phyloP scores from a whole-genome alignment of 1,140 invertebrate species.

The Mercenaria mercenaria region DNA sequence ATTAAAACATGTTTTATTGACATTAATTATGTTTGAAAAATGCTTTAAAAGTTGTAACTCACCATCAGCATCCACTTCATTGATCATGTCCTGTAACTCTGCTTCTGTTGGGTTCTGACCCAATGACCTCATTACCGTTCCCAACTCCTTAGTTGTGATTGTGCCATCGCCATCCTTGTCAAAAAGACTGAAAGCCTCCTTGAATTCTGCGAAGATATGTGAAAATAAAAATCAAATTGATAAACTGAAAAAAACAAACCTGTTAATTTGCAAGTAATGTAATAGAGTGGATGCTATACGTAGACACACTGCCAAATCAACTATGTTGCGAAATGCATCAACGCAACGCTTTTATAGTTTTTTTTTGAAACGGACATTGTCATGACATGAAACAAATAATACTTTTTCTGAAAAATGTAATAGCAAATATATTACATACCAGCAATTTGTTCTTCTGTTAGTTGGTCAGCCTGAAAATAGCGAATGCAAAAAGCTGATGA shows the following conservation, averaged over 20 bases:
- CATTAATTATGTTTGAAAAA: no score
- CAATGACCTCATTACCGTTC: constrained; percentile 85
- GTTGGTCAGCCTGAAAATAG: background rate
- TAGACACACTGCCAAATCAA: no score
- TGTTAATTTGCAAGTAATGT: background rate
- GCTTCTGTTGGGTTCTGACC: constrained; percentile 95
- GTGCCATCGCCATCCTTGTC: no score
- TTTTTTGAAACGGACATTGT: no score
- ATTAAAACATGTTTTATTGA: no score
- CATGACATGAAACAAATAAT: no score
- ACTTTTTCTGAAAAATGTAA: no score
- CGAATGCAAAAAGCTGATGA: background rate
- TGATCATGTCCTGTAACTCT: constrained; percentile 88
- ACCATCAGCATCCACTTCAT: constrained; percentile 46
- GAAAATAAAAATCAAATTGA: constrained; percentile 93
- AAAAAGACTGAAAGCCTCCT: background rate
- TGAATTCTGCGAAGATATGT: background rate
- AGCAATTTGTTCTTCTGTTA: constrained; percentile 82
- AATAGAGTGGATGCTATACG: no score
- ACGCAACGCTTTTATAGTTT: no score
- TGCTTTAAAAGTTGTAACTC: background rate
- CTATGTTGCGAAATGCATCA: no score
- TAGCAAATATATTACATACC: background rate
- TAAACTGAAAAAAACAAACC: constrained; percentile 45
- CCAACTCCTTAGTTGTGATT: no score